phyloP scores from a whole-genome alignment of 2,888 invertebrate genomes.

The Acheta domesticus region DNA sequence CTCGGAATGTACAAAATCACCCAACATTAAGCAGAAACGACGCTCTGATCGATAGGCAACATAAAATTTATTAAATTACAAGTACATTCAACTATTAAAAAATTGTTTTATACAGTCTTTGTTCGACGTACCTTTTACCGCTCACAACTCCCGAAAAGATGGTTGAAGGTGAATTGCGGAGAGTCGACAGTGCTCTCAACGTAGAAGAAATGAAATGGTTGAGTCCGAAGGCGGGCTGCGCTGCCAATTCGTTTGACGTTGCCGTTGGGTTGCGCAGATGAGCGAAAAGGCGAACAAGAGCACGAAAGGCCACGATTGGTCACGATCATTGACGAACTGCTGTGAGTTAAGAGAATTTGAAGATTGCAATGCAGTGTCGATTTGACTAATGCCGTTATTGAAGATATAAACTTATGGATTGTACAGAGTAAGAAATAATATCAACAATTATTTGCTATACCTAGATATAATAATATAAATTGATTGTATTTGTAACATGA shows the following conservation, averaged over 20 bases:
- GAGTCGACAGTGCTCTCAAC: slow-evolving; percentile 27
- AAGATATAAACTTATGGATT: no score
- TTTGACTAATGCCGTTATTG: no score
- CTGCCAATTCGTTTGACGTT: not conserved
- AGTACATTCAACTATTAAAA: not conserved
- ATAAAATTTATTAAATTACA: not conserved
- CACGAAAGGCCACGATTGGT: not conserved
- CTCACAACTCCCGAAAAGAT: slow-evolving; percentile 36
- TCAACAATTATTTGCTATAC: no score
- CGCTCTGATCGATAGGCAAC: no score
- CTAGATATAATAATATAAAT: no score
- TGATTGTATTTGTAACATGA: no score
- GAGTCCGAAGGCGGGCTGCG: not conserved
- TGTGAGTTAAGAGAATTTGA: no score
- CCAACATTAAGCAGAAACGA: not conserved
- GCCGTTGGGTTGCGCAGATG: slow-evolving; percentile 7
- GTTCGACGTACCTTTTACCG: slow-evolving; percentile 36
- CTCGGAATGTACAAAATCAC: not conserved
- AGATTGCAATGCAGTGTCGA: no score
- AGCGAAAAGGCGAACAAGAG: not conserved
- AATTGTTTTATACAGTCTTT: slow-evolving; percentile 24
- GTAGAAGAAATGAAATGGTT: not conserved
- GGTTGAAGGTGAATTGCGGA: slow-evolving; percentile 30
- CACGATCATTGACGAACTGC: not conserved
- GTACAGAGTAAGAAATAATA: no score